Conservation (phyloP, 1,140 invertebrate species). For the Trachelipus rathkii region DNA sequence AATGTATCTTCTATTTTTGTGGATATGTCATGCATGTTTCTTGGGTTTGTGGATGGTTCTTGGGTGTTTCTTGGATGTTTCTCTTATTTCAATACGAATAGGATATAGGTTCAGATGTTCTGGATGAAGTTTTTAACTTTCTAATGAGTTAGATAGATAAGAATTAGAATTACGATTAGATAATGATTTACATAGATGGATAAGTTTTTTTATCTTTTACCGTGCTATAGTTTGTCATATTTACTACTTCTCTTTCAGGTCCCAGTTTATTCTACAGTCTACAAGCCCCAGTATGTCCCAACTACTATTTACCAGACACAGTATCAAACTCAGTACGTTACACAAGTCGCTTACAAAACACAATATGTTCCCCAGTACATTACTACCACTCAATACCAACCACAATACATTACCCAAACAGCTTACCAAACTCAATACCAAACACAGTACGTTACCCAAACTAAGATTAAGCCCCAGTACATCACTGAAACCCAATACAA, state of each 20-base stretch:
- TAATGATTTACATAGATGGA: too few relatives aligned
- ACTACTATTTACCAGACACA: constrained; percentile 25
- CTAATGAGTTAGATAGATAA: too few relatives aligned
- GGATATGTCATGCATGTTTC: too few relatives aligned
- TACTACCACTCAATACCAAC: constrained; percentile 16
- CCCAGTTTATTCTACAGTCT: constrained; percentile 22
- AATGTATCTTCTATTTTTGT: too few relatives aligned
- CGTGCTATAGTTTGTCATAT: background rate
- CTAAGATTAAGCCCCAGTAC: constrained; percentile 17
- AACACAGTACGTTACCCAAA: constrained; percentile 17
- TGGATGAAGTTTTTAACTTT: too few relatives aligned
- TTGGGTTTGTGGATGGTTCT: too few relatives aligned
- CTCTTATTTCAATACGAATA: too few relatives aligned
- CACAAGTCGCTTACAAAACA: background rate
- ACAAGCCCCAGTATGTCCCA: constrained; percentile 18
- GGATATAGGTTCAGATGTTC: too few relatives aligned
- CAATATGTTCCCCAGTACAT: constrained; percentile 26
- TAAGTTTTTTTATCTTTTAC: too few relatives aligned
- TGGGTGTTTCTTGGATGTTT: too few relatives aligned
- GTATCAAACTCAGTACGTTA: constrained; percentile 24
- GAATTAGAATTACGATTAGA: too few relatives aligned
- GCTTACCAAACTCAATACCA: constrained; percentile 10
- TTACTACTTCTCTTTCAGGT: constrained; percentile 13
- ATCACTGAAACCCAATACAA: constrained; percentile 22
- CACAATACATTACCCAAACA: constrained; percentile 3